phyloP scores from a whole-genome alignment of 1,140 invertebrate species.

The Listronotus oregonensis region DNA sequence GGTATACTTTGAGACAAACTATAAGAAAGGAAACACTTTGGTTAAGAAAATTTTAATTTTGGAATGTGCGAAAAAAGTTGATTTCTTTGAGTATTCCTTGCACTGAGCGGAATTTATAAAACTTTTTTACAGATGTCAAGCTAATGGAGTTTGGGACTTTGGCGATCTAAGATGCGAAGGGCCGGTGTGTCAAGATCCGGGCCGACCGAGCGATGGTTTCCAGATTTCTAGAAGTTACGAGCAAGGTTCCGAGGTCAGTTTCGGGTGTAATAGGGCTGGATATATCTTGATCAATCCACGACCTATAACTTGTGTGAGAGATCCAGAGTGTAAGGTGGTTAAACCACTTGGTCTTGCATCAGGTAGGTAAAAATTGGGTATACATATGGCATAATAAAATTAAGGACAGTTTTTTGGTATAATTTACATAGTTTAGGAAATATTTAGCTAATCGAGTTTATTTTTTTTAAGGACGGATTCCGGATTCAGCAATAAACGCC shows the following conservation, averaged over 20 bases:
- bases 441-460: neutral
- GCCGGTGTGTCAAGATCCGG: constrained; percentile 93
- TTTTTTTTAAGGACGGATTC: constrained; percentile 62
- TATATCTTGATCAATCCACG: constrained; percentile 90
- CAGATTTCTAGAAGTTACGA: constrained; percentile 92
- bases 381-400: no score
- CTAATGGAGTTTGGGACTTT: constrained; percentile 95
- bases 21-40: no score
- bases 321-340: constrained; percentile 93
- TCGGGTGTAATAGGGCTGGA: constrained; percentile 87
- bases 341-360: constrained; percentile 89
- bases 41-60: no score
- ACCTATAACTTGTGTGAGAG: constrained; percentile 87
- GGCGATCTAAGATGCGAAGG: constrained; percentile 94
- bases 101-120: no score
- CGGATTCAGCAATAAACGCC: constrained; percentile 94
- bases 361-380: constrained; percentile 63
- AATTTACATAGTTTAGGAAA: no score
- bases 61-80: no score
- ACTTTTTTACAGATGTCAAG: constrained; percentile 67
- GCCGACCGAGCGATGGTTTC: constrained; percentile 87
- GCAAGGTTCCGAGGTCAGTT: constrained; percentile 88
- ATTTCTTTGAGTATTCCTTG: no score
- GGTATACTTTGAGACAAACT: no score
- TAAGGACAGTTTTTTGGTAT: no score